Conservation (phyloP, 2,888 invertebrate species). For the Diarsia mendica region DNA sequence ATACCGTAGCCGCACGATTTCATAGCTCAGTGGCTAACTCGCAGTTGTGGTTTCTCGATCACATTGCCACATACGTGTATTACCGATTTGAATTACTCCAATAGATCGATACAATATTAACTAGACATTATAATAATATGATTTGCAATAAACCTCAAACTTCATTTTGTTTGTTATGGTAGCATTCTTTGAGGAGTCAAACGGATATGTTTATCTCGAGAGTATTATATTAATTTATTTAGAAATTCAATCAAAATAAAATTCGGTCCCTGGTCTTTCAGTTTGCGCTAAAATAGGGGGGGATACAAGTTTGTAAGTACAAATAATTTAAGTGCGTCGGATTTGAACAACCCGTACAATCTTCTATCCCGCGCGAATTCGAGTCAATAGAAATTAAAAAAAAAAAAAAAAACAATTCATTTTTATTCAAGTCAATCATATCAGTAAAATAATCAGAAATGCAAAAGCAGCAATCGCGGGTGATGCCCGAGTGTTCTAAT, state of each 20-base stretch:
- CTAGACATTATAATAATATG: slow-evolving; percentile 11
- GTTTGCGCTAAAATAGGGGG: background rate
- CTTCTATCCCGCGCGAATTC: background rate
- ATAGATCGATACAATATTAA: slow-evolving; percentile 45
- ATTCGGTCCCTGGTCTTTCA: background rate
- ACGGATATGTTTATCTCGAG: background rate
- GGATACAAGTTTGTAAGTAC: background rate
- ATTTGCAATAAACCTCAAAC: background rate
- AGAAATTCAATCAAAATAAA: background rate
- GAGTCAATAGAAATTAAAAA: no score
- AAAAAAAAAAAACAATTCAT: no score
- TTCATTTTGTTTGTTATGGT: background rate
- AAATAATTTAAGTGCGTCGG: background rate
- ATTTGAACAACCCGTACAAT: background rate
- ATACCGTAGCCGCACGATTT: slow-evolving; percentile 86
- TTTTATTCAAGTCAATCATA: background rate
- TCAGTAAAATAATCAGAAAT: background rate
- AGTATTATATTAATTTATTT: background rate
- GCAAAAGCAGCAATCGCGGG: background rate
- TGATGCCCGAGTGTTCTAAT: background rate
- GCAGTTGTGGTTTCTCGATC: slow-evolving; percentile 83
- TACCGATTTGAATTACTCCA: slow-evolving; percentile 53
- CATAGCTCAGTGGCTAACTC: slow-evolving; percentile 86
- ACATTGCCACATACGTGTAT: slow-evolving; percentile 74
- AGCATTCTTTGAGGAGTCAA: no score